phyloP scores from a whole-genome alignment of 2,888 invertebrate genomes.

The Bembecia ichneumoniformis region DNA sequence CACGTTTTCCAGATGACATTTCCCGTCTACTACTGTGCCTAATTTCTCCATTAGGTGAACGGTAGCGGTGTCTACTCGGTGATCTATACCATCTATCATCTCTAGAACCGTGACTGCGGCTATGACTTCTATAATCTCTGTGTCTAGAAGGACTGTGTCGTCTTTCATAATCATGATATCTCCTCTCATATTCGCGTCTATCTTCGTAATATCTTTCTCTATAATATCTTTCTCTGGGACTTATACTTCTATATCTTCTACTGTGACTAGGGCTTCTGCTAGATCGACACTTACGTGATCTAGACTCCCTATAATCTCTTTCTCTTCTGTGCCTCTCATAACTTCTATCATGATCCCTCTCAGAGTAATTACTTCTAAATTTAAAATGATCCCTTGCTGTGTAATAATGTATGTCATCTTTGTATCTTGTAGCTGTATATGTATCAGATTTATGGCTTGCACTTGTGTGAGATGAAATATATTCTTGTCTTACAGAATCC shows the following conservation, averaged over 20 bases:
- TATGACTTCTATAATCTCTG: conserved; percentile 31
- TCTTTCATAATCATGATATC: conserved; percentile 32
- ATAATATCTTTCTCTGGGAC: conserved; percentile 11
- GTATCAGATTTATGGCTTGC: neutral
- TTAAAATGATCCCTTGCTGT: neutral
- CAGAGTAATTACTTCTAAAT: conserved; percentile 4
- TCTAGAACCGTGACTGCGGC: conserved; percentile 23
- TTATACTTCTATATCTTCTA: conserved; percentile 14
- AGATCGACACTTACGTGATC: conserved; percentile 11
- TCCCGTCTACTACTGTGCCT: conserved; percentile 23
- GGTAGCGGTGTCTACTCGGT: conserved; percentile 26
- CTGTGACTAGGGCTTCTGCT: conserved; percentile 32
- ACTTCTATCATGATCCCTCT: conserved; percentile 11
- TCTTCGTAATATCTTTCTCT: conserved; percentile 7
- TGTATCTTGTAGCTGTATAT: neutral
- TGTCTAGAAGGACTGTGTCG: conserved; percentile 24
- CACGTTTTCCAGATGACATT: conserved; percentile 20
- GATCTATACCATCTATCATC: conserved; percentile 27
- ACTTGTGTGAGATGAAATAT: neutral
- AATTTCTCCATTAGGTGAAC: conserved; percentile 20
- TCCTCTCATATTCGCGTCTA: conserved; percentile 29
- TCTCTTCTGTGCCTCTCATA: conserved; percentile 21
- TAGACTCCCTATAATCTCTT: conserved; percentile 12
- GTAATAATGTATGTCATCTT: neutral
- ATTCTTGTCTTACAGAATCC: neutral